These are phyloP conservation scores for Asarcornis scutulata DNA, from an alignment of 2,113 vertebrate genomes.

Conservation along the genomic window DNA sequence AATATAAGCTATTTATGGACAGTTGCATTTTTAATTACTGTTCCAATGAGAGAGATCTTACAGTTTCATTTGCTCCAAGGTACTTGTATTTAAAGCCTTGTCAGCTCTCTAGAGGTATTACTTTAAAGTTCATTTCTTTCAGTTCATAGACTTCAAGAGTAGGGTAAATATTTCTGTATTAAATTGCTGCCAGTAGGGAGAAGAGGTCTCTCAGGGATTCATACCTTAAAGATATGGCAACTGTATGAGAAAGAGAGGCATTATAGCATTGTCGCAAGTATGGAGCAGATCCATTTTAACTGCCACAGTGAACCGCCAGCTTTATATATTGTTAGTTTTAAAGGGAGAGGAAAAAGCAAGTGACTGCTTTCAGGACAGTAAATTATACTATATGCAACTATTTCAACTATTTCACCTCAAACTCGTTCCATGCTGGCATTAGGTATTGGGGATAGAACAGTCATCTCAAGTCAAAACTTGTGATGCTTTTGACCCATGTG, in stretches of 20 bases:
- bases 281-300: neutral
- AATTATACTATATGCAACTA: neutral
- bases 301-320: neutral
- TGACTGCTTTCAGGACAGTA: neutral
- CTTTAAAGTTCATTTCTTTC: constrained; percentile 75
- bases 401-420: neutral
- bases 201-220: constrained; percentile 46
- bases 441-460: neutral
- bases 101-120: constrained; percentile 46
- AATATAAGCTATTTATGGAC: constrained; percentile 55
- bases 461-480: neutral
- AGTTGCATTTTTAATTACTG: constrained; percentile 72
- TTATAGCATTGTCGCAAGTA: neutral
- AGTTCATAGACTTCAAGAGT: constrained; percentile 51
- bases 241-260: neutral
- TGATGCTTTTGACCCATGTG: neutral
- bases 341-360: neutral
- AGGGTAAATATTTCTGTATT: constrained; percentile 74
- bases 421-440: neutral
- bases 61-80: constrained; percentile 56
- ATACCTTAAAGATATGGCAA: constrained; percentile 40
- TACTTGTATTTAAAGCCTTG: constrained; percentile 65
- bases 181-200: constrained; percentile 38
- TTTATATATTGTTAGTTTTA: constrained; percentile 1
- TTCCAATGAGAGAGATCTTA: constrained; percentile 50